Evolutionary conservation across 2,888 invertebrate genomes (phyloP).

Genomic region (Drosophila ochracea): DNA sequence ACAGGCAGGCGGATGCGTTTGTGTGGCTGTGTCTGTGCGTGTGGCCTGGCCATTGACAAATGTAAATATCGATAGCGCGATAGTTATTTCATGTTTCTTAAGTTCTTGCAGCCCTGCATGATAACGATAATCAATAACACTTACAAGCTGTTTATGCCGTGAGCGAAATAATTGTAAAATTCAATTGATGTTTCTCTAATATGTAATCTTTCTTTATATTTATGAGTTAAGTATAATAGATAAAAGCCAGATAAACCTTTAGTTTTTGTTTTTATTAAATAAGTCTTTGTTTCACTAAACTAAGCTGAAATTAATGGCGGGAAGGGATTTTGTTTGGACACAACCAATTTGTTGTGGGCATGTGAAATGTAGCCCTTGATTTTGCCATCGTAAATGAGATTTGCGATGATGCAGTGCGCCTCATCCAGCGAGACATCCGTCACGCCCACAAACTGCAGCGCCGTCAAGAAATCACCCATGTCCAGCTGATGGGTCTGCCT

Average conservation of each 20-base stretch:
- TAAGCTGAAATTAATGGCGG: slow-evolving; percentile 90
- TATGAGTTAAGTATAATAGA: background rate
- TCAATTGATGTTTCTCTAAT: background rate
- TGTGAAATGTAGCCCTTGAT: slow-evolving; percentile 99
- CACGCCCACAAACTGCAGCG: slow-evolving; percentile 92
- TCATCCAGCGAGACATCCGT: slow-evolving; percentile 96
- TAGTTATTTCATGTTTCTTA: background rate
- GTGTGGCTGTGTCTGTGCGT: slow-evolving; percentile 5
- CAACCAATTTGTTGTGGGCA: slow-evolving; percentile 98
- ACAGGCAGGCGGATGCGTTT: slow-evolving; percentile 25
- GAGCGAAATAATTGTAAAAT: background rate
- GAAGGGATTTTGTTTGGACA: slow-evolving; percentile 98
- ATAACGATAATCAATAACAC: background rate
- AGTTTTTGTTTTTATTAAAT: slow-evolving; percentile 17
- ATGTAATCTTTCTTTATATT: background rate
- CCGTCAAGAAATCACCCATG: slow-evolving; percentile 92
- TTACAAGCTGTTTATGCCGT: background rate
- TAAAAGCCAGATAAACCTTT: background rate
- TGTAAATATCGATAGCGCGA: slow-evolving; percentile 36
- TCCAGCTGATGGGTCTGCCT: slow-evolving; percentile 95
- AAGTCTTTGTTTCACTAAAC: slow-evolving; percentile 48
- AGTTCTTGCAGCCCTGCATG: slow-evolving; percentile 29
- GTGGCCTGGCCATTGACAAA: slow-evolving; percentile 27
- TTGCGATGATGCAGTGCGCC: slow-evolving; percentile 97
- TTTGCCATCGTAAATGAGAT: slow-evolving; percentile 97